Evolutionary conservation across 2,113 vertebrate species (phyloP).

Genomic region (Prinia subflava): DNA sequence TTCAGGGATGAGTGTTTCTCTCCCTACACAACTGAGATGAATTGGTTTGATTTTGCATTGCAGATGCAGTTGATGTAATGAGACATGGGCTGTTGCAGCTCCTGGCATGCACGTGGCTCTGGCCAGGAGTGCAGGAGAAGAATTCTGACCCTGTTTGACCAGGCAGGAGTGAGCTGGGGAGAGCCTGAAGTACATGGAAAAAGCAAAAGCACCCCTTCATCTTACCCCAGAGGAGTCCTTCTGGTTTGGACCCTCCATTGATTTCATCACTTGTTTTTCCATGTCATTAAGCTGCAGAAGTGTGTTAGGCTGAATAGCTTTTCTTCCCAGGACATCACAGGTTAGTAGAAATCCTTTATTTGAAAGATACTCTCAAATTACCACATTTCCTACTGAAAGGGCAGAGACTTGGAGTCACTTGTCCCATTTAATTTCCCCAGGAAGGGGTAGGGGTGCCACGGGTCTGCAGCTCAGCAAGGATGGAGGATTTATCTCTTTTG

Average conservation of each 20-base stretch:
- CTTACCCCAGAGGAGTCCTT: neutral
- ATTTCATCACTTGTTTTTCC: neutral
- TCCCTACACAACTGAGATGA: neutral
- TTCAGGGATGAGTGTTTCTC: neutral
- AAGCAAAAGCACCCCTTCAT: neutral
- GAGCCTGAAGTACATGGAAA: neutral
- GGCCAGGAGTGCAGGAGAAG: neutral
- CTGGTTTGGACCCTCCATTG: neutral
- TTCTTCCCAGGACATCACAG: neutral
- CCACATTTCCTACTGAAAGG: neutral
- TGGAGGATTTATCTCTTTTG: neutral
- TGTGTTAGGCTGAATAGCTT: neutral
- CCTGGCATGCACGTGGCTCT: accelerated
- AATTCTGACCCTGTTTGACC: neutral
- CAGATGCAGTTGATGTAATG: neutral
- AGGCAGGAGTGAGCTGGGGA: neutral
- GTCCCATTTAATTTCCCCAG: neutral
- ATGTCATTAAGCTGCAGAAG: neutral
- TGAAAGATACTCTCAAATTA: neutral
- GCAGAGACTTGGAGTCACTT: neutral
- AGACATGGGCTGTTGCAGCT: neutral
- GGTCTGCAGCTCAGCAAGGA: accelerated
- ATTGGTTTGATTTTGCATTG: neutral
- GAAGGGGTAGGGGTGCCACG: neutral
- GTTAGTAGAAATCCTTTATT: neutral